phyloP scores from a whole-genome alignment of 2,888 invertebrate species.

The Eurois occulta region DNA sequence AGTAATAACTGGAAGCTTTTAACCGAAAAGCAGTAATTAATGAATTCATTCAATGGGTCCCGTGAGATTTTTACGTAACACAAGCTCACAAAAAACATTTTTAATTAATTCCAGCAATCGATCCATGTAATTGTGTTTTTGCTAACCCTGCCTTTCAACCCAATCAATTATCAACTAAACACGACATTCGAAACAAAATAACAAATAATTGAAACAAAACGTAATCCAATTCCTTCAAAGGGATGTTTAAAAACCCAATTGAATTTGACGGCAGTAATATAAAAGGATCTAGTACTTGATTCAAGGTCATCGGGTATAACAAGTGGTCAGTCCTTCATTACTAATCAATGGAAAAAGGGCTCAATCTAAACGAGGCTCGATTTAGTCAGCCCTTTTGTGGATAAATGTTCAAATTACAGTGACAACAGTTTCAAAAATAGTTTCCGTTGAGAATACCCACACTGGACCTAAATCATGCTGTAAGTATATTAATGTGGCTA shows the following conservation, averaged over 20 bases:
- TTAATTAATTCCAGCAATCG: conserved; percentile 29
- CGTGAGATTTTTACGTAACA: background rate
- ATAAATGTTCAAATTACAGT: conserved; percentile 6
- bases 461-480: background rate
- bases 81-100: background rate
- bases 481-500: background rate
- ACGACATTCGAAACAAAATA: conserved; percentile 42
- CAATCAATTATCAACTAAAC: conserved; percentile 45
- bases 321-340: conserved; percentile 57
- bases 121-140: conserved; percentile 27
- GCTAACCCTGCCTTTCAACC: conserved; percentile 29
- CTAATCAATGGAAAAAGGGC: conserved; percentile 36
- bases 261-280: conserved; percentile 40
- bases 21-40: background rate
- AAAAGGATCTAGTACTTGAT: conserved; percentile 49
- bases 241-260: conserved; percentile 41
- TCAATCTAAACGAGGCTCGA: conserved; percentile 30
- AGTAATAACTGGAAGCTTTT: background rate
- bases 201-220: conserved; percentile 49
- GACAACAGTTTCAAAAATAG: conserved; percentile 22
- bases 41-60: background rate
- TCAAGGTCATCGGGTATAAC: conserved; percentile 54
- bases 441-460: background rate
- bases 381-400: conserved; percentile 22
- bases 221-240: conserved; percentile 41